Evolutionary conservation across 2,888 invertebrate species (phyloP).

Genomic region (Isoperla grammatica): DNA sequence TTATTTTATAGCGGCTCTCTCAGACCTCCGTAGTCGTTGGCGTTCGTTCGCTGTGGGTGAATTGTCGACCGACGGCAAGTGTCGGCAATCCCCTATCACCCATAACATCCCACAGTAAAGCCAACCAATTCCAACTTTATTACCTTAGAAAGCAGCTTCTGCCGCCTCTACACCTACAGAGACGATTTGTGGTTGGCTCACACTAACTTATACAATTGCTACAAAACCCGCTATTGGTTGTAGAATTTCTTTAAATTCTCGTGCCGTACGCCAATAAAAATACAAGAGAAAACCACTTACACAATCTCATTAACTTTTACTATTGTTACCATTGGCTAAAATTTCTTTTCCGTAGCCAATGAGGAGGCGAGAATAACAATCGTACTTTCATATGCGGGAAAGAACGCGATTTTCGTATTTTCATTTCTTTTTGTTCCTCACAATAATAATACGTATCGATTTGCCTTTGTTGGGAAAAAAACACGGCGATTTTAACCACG

Average conservation of each 20-base stretch:
- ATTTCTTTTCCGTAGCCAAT: slow-evolving; percentile 9
- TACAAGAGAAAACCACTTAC: slow-evolving; percentile 19
- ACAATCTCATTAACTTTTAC: slow-evolving; percentile 18
- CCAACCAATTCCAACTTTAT: slow-evolving; percentile 31
- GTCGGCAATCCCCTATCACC: slow-evolving; percentile 29
- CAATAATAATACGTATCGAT: too few species aligned
- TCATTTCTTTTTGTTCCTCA: too few species aligned
- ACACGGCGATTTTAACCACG: too few species aligned
- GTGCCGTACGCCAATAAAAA: slow-evolving; percentile 16
- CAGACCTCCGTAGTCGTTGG: slow-evolving; percentile 18
- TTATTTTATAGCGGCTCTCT: slow-evolving; percentile 17
- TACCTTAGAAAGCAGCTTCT: slow-evolving; percentile 15
- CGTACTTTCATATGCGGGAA: too few species aligned
- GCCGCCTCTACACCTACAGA: slow-evolving; percentile 20
- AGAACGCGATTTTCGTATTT: too few species aligned
- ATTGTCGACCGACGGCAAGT: slow-evolving; percentile 26
- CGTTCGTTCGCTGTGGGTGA: slow-evolving; percentile 20
- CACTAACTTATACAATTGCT: slow-evolving; percentile 25
- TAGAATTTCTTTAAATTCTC: slow-evolving; percentile 17
- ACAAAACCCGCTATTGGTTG: slow-evolving; percentile 22
- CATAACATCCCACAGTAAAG: slow-evolving; percentile 26
- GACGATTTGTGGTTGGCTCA: slow-evolving; percentile 30
- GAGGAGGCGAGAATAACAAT: not conserved
- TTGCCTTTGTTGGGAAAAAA: too few species aligned
- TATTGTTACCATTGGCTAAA: slow-evolving; percentile 15